Conservation (phyloP, 2,113 vertebrate species). For the Meles meles region DNA sequence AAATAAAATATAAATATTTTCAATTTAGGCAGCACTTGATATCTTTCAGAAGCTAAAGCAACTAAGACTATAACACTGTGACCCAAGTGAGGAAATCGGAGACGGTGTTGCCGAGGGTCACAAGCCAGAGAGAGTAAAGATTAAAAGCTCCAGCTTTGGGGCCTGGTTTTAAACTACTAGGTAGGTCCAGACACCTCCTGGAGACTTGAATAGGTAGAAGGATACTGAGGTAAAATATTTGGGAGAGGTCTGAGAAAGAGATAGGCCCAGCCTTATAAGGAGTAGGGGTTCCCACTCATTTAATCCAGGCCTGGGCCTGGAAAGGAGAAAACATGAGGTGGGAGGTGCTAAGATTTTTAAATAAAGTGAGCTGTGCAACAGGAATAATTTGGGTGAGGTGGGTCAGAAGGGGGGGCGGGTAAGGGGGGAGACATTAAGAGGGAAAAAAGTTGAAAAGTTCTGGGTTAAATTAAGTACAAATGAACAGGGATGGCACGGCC, state of each 20-base stretch:
- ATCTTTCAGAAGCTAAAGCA: neutral
- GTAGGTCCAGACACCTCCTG: neutral
- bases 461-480: neutral
- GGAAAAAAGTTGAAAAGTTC: neutral
- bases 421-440: neutral
- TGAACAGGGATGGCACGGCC: neutral
- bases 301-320: neutral
- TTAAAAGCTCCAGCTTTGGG: neutral
- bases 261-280: neutral
- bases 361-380: constrained; percentile 63
- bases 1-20: constrained; percentile 62
- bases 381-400: neutral
- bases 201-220: neutral
- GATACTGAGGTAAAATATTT: neutral
- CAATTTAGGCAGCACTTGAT: neutral
- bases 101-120: neutral
- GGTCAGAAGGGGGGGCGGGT: neutral
- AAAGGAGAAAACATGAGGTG: neutral
- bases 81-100: neutral
- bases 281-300: neutral
- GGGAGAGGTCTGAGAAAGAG: neutral
- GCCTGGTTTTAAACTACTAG: neutral
- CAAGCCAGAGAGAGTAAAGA: neutral
- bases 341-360: neutral
- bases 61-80: neutral